Conservation (phyloP, 2,888 invertebrate genomes). For the Phlogophora meticulosa region DNA sequence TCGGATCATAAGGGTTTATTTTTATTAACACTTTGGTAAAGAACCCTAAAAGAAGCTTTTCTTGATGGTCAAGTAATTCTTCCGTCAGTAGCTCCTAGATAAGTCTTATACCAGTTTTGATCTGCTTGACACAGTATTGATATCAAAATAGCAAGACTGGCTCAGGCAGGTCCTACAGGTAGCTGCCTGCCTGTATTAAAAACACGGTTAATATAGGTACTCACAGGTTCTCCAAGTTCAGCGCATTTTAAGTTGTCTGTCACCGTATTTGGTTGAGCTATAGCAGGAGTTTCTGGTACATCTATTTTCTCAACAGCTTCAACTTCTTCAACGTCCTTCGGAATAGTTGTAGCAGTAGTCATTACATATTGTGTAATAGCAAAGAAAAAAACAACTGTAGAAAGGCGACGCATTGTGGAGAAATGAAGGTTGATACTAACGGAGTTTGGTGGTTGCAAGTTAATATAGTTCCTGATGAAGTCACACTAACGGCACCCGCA, state of each 20-base stretch:
- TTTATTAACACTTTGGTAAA: no score
- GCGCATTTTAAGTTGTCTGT: conserved; percentile 38
- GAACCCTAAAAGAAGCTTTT: no score
- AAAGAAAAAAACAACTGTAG: conserved; percentile 30
- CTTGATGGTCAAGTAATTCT: no score
- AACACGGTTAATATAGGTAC: conserved; percentile 23
- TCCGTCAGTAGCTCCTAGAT: no score
- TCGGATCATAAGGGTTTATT: no score
- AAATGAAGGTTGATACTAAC: conserved; percentile 45
- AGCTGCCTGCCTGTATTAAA: no score
- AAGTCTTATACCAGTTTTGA: no score
- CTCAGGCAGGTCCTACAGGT: no score
- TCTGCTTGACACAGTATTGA: no score
- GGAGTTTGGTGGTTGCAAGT: conserved; percentile 25
- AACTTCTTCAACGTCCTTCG: conserved; percentile 20
- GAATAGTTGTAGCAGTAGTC: conserved; percentile 26
- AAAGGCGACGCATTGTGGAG: conserved; percentile 53
- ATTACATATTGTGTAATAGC: conserved; percentile 29
- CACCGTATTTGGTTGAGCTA: conserved; percentile 29
- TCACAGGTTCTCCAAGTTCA: conserved; percentile 52
- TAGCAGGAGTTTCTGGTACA: conserved; percentile 13
- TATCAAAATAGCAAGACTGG: no score
- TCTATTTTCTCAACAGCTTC: conserved; percentile 35
- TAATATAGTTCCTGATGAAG: conserved; percentile 51
- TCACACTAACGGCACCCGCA: conserved; percentile 59